Conservation (phyloP, 2,888 invertebrate species). For the Mesoligia furuncula region DNA sequence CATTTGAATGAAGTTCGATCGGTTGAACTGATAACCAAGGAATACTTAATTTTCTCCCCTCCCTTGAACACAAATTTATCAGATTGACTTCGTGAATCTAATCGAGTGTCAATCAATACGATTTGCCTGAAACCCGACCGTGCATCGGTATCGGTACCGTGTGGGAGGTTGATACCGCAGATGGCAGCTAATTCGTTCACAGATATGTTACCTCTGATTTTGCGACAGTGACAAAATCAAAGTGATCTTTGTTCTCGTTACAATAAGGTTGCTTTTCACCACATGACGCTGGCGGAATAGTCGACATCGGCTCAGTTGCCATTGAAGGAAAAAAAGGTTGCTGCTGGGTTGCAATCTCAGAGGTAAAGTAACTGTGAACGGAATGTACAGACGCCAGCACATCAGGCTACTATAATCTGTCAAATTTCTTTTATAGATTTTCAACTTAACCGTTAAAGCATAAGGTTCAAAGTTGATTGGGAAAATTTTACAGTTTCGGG, state of each 20-base stretch:
- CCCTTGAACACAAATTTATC: slow-evolving; percentile 28
- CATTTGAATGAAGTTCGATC: slow-evolving; percentile 24
- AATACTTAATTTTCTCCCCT: slow-evolving; percentile 44
- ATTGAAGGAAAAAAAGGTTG: background rate
- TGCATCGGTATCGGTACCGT: background rate
- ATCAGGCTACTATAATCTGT: no score
- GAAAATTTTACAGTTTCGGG: no score
- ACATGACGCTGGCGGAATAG: no score
- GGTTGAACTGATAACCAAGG: slow-evolving; percentile 14
- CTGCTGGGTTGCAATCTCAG: background rate
- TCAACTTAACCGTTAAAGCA: no score
- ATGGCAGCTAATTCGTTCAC: background rate
- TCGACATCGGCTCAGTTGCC: no score
- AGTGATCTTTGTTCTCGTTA: background rate
- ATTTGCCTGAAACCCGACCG: slow-evolving; percentile 4
- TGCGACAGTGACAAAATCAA: background rate
- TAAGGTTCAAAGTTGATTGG: no score
- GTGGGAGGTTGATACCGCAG: slow-evolving; percentile 1
- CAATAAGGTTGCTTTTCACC: background rate
- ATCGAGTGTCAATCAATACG: slow-evolving; percentile 55
- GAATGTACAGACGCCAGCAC: no score
- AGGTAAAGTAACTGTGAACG: no score
- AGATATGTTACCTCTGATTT: background rate
- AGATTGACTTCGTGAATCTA: slow-evolving; percentile 23
- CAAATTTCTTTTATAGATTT: no score